phyloP scores from a whole-genome alignment of 2,113 vertebrate species.

The Ciconia boyciana region DNA sequence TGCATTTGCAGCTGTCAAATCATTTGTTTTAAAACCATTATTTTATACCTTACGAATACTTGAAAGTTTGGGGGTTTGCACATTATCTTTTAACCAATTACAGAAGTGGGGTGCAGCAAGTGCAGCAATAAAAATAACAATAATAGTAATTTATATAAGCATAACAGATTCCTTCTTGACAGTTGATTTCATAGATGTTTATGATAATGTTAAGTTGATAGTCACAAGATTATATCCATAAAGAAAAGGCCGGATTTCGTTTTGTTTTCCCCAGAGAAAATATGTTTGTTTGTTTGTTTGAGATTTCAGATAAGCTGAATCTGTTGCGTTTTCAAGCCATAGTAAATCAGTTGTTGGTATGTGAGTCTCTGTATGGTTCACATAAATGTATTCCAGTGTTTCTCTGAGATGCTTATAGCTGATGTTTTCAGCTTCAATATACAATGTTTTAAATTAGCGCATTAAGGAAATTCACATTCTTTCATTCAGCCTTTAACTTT shows the following conservation, averaged over 20 bases:
- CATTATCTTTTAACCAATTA: conserved; percentile 56
- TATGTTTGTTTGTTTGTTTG: neutral
- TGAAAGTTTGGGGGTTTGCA: conserved; percentile 67
- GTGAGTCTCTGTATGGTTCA: neutral
- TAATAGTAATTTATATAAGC: conserved; percentile 31
- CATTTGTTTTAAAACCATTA: conserved; percentile 71
- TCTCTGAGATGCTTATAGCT: neutral
- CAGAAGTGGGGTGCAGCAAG: conserved; percentile 46
- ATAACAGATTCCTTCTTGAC: conserved; percentile 29
- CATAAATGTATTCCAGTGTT: neutral
- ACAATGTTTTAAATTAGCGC: neutral
- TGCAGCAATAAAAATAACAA: neutral
- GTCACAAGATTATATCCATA: conserved; percentile 35
- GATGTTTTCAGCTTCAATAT: neutral
- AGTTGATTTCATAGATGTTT: conserved; percentile 55
- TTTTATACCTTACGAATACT: conserved; percentile 67
- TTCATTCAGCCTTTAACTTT: conserved; percentile 45
- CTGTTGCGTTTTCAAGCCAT: conserved; percentile 6
- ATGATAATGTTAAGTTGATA: conserved; percentile 42
- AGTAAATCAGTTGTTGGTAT: neutral
- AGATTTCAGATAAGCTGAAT: conserved; percentile 39
- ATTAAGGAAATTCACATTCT: conserved; percentile 39
- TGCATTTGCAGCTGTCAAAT: conserved; percentile 79
- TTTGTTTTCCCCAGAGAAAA: conserved; percentile 29
- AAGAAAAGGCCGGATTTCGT: conserved; percentile 29